A percentile compares a stretch with the other conserved stretches of the same genome.
These are phyloP conservation scores for Chalcosyrphus nemorum DNA, from an alignment of 2,888 invertebrate species.

Conservation along the genomic window DNA sequence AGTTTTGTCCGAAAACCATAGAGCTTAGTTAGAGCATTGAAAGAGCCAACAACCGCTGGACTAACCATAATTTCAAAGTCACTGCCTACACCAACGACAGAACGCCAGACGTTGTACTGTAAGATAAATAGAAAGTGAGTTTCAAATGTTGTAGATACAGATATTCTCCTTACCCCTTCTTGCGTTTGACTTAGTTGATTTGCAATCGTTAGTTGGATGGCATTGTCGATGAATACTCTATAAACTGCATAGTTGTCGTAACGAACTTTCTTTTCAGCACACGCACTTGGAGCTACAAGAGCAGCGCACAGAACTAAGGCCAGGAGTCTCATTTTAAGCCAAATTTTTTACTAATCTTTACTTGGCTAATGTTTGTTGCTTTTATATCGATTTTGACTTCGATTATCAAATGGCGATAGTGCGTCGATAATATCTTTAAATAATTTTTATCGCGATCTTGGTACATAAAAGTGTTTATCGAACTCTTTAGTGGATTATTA, in stretches of 20 bases:
- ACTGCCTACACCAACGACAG: constrained; percentile 78
- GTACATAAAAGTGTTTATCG: not conserved
- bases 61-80: constrained; percentile 85
- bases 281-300: not conserved
- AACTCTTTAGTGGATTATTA: no score
- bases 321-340: not conserved
- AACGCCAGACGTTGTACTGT: constrained; percentile 78
- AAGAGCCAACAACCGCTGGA: constrained; percentile 82
- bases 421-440: not conserved
- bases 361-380: not conserved
- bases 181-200: constrained; percentile 77
- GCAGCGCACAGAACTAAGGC: not conserved
- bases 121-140: not conserved
- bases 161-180: not conserved
- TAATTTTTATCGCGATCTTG: not conserved
- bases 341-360: not conserved
- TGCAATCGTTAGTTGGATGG: constrained; percentile 81
- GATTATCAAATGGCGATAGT: no score
- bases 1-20: constrained; percentile 80
- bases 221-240: constrained; percentile 79
- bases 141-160: not conserved
- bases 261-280: constrained; percentile 65
- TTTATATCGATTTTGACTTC: no score
- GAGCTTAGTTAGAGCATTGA: constrained; percentile 81
- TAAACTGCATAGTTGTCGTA: constrained; percentile 76